Conservation (phyloP, 2,888 invertebrate genomes). For the Venusia cambrica region DNA sequence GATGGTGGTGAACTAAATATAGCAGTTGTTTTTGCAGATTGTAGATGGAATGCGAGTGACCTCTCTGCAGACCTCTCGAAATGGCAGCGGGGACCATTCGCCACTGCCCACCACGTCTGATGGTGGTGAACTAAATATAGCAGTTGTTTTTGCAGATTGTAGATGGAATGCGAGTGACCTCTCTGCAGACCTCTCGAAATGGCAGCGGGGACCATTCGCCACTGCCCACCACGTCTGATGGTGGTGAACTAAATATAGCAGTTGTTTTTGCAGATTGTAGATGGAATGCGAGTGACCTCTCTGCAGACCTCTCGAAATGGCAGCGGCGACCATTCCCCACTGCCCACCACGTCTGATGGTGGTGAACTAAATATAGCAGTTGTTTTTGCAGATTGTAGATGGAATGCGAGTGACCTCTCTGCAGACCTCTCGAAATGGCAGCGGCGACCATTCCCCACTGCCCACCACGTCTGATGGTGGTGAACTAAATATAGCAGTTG, state of each 20-base stretch:
- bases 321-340: conserved; percentile 36
- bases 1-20: conserved; percentile 9
- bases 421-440: no score
- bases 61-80: conserved; percentile 35
- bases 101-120: no score
- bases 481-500: conserved; percentile 12
- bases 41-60: conserved; percentile 42
- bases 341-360: no score
- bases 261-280: conserved; percentile 13
- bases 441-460: no score
- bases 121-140: no score
- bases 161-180: no score
- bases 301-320: conserved; percentile 36
- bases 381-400: no score
- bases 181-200: no score
- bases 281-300: conserved; percentile 46
- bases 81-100: conserved; percentile 38
- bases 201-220: no score
- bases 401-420: no score
- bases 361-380: no score
- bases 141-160: no score
- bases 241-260: conserved; percentile 9
- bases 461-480: conserved; percentile 16
- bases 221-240: conserved; percentile 22
- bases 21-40: conserved; percentile 13